Percentiles rank a stretch among this genome's conserved stretches.
Evolutionary conservation across 2,113 vertebrate genomes (phyloP).

Genomic region (Telmatochromis sp.): DNA sequence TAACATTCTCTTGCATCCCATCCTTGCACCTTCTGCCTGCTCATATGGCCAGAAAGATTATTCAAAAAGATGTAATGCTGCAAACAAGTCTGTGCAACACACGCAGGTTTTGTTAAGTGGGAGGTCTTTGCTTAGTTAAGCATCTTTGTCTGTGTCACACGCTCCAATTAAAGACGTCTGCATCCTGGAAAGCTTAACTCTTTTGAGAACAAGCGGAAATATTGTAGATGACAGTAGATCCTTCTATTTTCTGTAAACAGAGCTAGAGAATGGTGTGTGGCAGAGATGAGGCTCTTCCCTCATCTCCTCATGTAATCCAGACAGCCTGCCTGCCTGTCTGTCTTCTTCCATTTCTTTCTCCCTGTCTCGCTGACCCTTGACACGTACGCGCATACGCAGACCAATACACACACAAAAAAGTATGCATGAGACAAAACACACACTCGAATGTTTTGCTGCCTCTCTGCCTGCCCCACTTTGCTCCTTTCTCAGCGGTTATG

Average conservation of each 20-base stretch:
- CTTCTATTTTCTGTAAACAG: neutral
- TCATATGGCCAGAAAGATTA: neutral
- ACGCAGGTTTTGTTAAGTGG: neutral
- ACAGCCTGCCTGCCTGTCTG: neutral
- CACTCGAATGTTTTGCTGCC: neutral
- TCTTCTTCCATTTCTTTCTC: slow-evolving; percentile 11
- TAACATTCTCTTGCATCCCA: neutral
- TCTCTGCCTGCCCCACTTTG: slow-evolving; percentile 4
- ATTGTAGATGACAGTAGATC: neutral
- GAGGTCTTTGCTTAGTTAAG: neutral
- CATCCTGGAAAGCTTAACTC: neutral
- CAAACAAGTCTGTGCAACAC: neutral
- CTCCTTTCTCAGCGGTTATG: neutral
- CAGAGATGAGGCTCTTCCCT: neutral
- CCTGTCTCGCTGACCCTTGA: neutral
- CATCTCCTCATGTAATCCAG: neutral
- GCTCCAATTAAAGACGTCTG: neutral
- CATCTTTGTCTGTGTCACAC: neutral
- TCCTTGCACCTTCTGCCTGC: neutral
- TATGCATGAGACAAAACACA: neutral
- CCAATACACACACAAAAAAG: neutral
- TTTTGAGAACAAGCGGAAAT: neutral
- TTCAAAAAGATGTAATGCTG: neutral
- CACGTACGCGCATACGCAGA: neutral
- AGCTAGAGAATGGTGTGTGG: neutral